Evolutionary conservation across 2,888 invertebrate genomes (phyloP), one percentile per base, ranked within the genome.

Genomic region (Andrena bucephala): DNA sequence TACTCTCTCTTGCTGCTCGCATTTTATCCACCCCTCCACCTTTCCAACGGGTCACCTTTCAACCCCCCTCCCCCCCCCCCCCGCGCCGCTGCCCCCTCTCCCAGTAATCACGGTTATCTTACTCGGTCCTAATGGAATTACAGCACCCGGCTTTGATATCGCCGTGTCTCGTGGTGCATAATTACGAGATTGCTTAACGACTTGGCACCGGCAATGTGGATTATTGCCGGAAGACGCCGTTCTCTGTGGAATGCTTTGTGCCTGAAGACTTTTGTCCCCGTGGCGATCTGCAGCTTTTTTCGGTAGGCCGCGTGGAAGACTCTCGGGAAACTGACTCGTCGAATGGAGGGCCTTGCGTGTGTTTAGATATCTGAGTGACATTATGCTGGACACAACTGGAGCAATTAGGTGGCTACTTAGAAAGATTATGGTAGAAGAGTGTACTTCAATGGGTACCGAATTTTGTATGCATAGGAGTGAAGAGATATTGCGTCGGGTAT

Each of bases 91-190:
- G 0, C 42, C 13, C 42, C 42, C 13, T 42, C 42, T 42, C 42
- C 66, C 65, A 72, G 83, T 83, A 89, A 87, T 90, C 86, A 85
- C 77, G 87, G 83, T 89, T 90, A 89, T 89, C 89, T 90, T 89
- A 86, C 79, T 81, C 89, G 65, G 82, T 85, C 83, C 87, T 89
- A 89, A 90, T 90, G 87, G 88, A 89, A 90, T 90, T 90, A 89
- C 82, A 86, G 79, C 84, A 75, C 71, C 79, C 24, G 7, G 86
- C 89, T 87, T 89, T 86, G 87, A 90, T 86, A 85, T 82, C 75
- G 83, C 77, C 83, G 81, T 70, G 83, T 84, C 71, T 77, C 79
- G 69, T 54, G 68, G 68, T 73, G 81, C 86, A 87, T 87, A 87
- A 87, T 87, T 87, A 87, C 87, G 85, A 81, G 87, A 87, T 86